These are phyloP conservation scores for Cyanistes caeruleus DNA, from an alignment of 2,113 vertebrate species.

Conservation along the genomic window DNA sequence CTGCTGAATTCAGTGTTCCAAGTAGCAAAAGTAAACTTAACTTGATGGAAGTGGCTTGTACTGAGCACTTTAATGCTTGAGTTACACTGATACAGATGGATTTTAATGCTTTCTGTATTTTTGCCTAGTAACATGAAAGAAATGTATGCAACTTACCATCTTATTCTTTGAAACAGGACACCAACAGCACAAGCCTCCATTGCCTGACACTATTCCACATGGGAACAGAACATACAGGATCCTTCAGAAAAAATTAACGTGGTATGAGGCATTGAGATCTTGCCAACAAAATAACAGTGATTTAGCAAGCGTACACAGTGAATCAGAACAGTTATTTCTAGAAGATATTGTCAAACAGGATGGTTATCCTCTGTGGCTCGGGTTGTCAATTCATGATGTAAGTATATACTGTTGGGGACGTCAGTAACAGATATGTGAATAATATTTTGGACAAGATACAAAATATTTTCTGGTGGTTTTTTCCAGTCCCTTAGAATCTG, in stretches of 20 bases:
- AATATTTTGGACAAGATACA: neutral
- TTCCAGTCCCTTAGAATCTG: neutral
- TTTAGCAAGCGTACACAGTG: conserved; percentile 86
- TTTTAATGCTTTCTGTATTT: neutral
- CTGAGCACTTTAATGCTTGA: neutral
- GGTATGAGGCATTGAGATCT: conserved; percentile 85
- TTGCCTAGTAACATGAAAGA: neutral
- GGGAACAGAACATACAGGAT: conserved; percentile 80
- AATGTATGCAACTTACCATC: neutral
- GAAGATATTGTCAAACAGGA: conserved; percentile 81
- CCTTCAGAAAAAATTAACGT: conserved; percentile 80
- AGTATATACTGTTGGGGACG: conserved; percentile 18
- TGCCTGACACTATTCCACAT: conserved; percentile 67
- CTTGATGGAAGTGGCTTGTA: neutral
- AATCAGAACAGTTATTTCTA: conserved; percentile 75
- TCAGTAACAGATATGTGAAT: neutral
- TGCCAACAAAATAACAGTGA: conserved; percentile 80
- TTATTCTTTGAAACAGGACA: conserved; percentile 2
- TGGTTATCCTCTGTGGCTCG: conserved; percentile 92
- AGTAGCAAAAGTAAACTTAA: neutral
- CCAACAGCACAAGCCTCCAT: conserved; percentile 71
- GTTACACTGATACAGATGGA: neutral
- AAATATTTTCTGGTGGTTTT: neutral
- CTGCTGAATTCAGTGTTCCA: neutral
- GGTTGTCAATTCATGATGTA: conserved; percentile 90